Evolutionary conservation across 2,797 vertebrate genomes (phyloP).

Genomic region (Ctenosaura bakeri): DNA sequence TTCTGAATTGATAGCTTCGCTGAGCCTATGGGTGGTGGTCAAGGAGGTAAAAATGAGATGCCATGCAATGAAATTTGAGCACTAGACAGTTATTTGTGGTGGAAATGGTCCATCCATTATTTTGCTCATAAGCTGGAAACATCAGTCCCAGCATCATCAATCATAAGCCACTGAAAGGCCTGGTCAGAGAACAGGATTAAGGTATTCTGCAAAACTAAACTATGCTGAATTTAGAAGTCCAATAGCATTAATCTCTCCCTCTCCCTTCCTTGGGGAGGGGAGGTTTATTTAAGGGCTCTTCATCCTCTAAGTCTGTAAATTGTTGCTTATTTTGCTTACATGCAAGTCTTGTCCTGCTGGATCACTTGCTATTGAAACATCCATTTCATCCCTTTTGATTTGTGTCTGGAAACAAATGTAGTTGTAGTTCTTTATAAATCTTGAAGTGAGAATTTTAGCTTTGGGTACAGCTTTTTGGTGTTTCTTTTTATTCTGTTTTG

Average conservation of each 20-base stretch:
- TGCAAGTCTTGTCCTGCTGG: too few relatives aligned
- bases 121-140: background rate
- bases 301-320: too few relatives aligned
- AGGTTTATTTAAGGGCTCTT: too few relatives aligned
- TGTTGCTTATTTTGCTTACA: too few relatives aligned
- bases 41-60: background rate
- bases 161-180: background rate
- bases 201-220: background rate
- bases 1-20: too few relatives aligned
- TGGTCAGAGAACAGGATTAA: background rate
- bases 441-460: background rate
- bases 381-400: too few relatives aligned
- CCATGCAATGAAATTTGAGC: background rate
- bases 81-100: background rate
- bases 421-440: background rate
- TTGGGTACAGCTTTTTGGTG: background rate
- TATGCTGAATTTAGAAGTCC: background rate
- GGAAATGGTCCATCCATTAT: background rate
- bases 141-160: background rate
- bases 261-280: too few relatives aligned
- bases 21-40: background rate
- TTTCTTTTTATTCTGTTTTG: background rate
- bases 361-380: too few relatives aligned
- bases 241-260: too few relatives aligned
- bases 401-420: background rate